These are phyloP conservation scores for Momotus momota DNA, from an alignment of 2,797 vertebrate species.

Conservation along the genomic window DNA sequence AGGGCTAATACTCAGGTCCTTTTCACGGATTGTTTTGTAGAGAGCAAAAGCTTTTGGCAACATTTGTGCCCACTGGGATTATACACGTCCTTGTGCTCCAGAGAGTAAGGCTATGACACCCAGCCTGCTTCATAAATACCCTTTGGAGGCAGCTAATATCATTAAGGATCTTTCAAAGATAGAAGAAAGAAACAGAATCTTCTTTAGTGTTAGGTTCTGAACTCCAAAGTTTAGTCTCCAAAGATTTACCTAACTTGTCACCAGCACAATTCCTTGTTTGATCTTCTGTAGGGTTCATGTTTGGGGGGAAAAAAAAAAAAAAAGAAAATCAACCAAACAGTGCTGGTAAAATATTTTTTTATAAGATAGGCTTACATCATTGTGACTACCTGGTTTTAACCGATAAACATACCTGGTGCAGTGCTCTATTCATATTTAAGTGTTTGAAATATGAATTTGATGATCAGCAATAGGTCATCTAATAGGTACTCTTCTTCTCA, in stretches of 20 bases:
- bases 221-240: neutral
- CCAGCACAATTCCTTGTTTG: neutral
- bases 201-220: neutral
- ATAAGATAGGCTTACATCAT: neutral
- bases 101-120: neutral
- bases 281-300: neutral
- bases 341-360: neutral
- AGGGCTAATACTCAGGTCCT: neutral
- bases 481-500: neutral
- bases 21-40: neutral
- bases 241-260: neutral
- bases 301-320: no score
- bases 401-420: neutral
- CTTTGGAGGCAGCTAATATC: neutral
- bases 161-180: neutral
- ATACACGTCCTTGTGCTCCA: neutral
- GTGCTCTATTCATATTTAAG: neutral
- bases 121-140: neutral
- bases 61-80: neutral
- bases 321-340: accelerated
- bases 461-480: neutral
- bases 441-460: neutral
- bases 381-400: neutral
- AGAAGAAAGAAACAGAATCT: neutral
- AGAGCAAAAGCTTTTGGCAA: neutral